phyloP scores from a whole-genome alignment of 2,888 invertebrate species.

The Andrena chrysosceles region DNA sequence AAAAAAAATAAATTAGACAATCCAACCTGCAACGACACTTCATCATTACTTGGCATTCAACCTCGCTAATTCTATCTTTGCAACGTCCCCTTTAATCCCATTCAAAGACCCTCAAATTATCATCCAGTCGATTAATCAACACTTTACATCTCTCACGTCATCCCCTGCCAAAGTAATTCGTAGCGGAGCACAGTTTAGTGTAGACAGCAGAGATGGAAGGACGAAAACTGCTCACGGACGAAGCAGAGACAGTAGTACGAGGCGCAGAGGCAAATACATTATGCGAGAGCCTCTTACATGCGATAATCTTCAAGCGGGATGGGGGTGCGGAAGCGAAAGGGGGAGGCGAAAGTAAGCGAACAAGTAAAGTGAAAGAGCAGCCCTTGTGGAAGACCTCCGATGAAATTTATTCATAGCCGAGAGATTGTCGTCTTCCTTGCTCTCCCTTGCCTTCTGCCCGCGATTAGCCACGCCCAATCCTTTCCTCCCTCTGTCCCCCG shows the following conservation, averaged over 20 bases:
- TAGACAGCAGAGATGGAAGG: too few relatives aligned
- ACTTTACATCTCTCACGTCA: not conserved
- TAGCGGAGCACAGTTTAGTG: not conserved
- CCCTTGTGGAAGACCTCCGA: constrained; percentile 38
- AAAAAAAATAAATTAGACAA: too few relatives aligned
- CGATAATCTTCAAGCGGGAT: constrained; percentile 44
- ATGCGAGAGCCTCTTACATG: constrained; percentile 32
- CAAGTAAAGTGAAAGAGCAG: constrained; percentile 55
- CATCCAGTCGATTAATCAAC: constrained; percentile 1
- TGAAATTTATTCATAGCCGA: constrained; percentile 71
- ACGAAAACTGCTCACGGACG: not conserved
- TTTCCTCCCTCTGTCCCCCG: constrained; percentile 1
- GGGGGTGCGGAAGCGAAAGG: constrained; percentile 1
- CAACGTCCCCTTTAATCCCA: not conserved
- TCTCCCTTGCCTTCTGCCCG: constrained; percentile 24
- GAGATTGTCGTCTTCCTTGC: constrained; percentile 53
- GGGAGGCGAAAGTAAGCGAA: constrained; percentile 15
- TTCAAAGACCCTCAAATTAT: not conserved
- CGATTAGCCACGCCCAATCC: constrained; percentile 64
- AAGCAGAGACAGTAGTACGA: not conserved
- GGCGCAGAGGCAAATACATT: constrained; percentile 16
- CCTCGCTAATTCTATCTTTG: too few relatives aligned
- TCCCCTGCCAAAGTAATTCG: not conserved
- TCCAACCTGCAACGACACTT: too few relatives aligned
- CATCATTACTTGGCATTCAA: too few relatives aligned